Evolutionary conservation across 37 sponge, comb jelly and placozoan species (phyloP).

Genomic region (Hexactinellida sp.): DNA sequence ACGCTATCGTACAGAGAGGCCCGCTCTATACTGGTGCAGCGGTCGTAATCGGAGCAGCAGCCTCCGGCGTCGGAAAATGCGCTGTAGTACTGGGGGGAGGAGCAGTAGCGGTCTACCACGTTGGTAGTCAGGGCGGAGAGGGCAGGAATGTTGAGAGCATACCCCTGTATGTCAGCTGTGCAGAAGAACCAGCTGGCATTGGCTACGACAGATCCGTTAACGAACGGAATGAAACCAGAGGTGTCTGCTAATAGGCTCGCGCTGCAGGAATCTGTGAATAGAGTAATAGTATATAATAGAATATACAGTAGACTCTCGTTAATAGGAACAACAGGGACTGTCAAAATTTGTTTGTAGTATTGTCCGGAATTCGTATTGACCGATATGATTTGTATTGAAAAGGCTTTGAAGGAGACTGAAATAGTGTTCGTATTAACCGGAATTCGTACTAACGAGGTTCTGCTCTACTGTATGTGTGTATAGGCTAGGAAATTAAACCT

Average conservation of each 20-base stretch:
- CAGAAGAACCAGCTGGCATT: neutral
- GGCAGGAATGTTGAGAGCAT: neutral
- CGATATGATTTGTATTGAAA: too few species aligned
- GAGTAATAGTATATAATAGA: neutral
- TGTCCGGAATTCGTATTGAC: too few species aligned
- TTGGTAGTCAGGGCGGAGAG: neutral
- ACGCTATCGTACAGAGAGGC: neutral
- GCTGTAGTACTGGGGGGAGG: neutral
- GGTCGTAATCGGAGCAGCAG: neutral
- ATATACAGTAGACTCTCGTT: too few species aligned
- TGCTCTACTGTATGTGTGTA: too few species aligned
- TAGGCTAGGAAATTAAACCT: neutral
- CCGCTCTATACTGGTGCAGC: neutral
- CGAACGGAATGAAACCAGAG: neutral
- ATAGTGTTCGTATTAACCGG: too few species aligned
- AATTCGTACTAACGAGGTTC: too few species aligned
- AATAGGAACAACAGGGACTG: too few species aligned
- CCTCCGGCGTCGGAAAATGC: neutral
- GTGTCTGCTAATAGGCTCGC: neutral
- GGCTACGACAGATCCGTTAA: neutral
- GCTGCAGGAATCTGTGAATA: neutral
- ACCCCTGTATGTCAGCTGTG: neutral
- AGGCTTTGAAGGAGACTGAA: too few species aligned
- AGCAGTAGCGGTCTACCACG: neutral
- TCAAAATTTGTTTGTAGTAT: too few species aligned